These are phyloP conservation scores for Laterallus jamaicensis DNA, from an alignment of 2,113 vertebrate species.

Conservation along the genomic window DNA sequence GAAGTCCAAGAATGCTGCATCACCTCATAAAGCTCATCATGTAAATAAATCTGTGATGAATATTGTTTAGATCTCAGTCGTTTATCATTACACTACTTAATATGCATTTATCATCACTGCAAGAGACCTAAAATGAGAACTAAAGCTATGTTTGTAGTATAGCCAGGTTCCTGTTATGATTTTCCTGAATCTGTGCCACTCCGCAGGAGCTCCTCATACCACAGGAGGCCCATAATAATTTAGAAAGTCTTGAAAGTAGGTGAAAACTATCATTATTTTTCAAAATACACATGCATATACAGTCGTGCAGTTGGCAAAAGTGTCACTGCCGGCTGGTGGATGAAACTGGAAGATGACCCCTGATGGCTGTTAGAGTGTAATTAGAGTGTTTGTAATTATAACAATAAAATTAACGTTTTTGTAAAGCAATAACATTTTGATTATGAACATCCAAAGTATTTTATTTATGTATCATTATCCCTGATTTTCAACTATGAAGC, in stretches of 20 bases:
- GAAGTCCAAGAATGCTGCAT: background rate
- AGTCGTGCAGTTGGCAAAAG: background rate
- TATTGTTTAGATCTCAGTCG: background rate
- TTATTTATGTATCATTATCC: conserved; percentile 37
- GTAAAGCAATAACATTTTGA: conserved; percentile 30
- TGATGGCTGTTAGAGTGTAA: background rate
- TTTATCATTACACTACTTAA: background rate
- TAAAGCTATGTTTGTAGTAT: background rate
- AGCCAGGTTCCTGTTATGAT: background rate
- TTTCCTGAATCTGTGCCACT: background rate
- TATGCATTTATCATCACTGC: background rate
- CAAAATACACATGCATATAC: background rate
- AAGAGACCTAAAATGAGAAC: background rate
- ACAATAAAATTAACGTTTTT: background rate
- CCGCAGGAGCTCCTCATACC: background rate
- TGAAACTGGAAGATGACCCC: conserved; percentile 18
- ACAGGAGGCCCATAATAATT: background rate
- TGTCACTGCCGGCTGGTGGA: background rate
- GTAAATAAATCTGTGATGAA: background rate
- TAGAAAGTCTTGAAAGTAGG: background rate
- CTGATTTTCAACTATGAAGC: background rate
- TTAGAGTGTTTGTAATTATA: background rate
- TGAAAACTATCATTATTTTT: background rate
- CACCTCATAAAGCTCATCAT: background rate
- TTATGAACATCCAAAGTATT: conserved; percentile 19